Percentiles rank a stretch among this genome's conserved stretches.
These are phyloP conservation scores for Gymnocypris eckloni DNA, from an alignment of 2,797 vertebrate species.

Conservation along the genomic window DNA sequence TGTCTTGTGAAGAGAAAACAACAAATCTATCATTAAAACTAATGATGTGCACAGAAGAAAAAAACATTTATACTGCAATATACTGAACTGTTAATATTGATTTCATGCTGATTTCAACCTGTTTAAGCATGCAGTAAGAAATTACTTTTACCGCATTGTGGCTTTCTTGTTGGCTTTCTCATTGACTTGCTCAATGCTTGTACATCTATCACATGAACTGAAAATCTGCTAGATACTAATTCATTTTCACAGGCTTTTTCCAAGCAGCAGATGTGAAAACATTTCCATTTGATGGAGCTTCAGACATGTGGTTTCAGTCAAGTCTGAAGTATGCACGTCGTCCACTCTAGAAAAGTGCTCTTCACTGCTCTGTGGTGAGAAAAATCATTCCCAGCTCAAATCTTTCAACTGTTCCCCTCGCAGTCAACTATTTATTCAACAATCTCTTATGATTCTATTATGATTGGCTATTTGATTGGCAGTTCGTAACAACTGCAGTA, in stretches of 20 bases:
- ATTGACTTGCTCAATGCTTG: conserved; percentile 19
- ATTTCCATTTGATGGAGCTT: conserved; percentile 47
- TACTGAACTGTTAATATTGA: not conserved
- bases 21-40: not conserved
- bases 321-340: conserved; percentile 58
- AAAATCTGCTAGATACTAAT: conserved; percentile 47
- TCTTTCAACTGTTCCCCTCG: conserved; percentile 51
- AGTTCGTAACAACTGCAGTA: conserved; percentile 21
- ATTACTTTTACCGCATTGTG: not conserved
- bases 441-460: conserved; percentile 24
- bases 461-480: conserved; percentile 28
- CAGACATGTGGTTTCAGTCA: conserved; percentile 65
- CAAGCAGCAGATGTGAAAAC: conserved; percentile 58
- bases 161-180: not conserved
- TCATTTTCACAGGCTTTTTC: conserved; percentile 58
- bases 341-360: conserved; percentile 57
- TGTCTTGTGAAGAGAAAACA: not conserved
- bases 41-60: not conserved
- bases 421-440: conserved; percentile 36
- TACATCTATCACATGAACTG: conserved; percentile 22
- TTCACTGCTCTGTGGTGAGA: conserved; percentile 56
- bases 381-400: conserved; percentile 62
- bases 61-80: not conserved
- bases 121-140: not conserved
- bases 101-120: not conserved